Evolutionary conservation across 1,140 invertebrate species (phyloP).

Genomic region (Trichonephila clavata): DNA sequence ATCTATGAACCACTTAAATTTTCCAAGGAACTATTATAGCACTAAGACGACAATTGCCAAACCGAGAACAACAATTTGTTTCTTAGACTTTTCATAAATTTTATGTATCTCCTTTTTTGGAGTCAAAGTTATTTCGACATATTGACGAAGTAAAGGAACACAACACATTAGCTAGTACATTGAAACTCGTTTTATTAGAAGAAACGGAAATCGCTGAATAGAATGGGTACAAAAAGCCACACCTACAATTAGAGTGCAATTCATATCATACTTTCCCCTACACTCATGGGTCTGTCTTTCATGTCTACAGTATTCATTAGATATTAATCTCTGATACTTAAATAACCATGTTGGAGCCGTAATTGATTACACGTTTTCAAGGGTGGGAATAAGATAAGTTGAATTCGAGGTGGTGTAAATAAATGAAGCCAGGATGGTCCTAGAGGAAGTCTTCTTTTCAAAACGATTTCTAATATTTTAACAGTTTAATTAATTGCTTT

Average conservation of each 20-base stretch:
- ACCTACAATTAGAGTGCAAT: slow-evolving; percentile 42
- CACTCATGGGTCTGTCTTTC: background rate
- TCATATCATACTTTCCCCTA: slow-evolving; percentile 2
- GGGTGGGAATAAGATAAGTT: slow-evolving; percentile 28
- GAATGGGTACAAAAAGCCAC: slow-evolving; percentile 47
- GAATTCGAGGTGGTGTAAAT: slow-evolving; percentile 39
- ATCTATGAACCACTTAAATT: too few species aligned
- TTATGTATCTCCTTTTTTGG: background rate
- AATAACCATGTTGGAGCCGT: slow-evolving; percentile 36
- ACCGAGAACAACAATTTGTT: background rate
- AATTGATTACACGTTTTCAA: slow-evolving; percentile 55
- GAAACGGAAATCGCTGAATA: slow-evolving; percentile 23
- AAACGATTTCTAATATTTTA: slow-evolving; percentile 10
- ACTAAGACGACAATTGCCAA: too few species aligned
- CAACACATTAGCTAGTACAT: background rate
- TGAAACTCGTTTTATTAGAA: background rate
- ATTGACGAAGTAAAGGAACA: background rate
- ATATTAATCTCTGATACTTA: slow-evolving; percentile 55
- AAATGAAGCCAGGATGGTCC: slow-evolving; percentile 31
- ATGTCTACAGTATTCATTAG: slow-evolving; percentile 55
- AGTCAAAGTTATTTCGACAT: background rate
- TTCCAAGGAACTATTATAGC: too few species aligned
- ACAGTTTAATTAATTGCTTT: background rate
- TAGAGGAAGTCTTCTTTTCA: slow-evolving; percentile 19
- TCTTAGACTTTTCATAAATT: background rate